phyloP scores from a whole-genome alignment of 2,888 invertebrate species.

The Pseudanteris insignis region DNA sequence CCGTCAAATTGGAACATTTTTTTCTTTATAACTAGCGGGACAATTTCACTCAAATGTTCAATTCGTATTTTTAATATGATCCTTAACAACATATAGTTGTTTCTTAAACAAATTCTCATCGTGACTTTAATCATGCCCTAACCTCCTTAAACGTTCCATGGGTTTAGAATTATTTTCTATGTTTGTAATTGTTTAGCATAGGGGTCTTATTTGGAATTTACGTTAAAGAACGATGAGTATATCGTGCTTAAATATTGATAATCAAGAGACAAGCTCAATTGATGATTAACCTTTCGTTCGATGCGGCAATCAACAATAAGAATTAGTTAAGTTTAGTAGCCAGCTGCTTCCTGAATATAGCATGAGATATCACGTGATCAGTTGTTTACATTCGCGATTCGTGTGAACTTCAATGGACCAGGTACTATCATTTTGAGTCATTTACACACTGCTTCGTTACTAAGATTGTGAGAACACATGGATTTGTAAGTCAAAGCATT shows the following conservation, averaged over 20 bases:
- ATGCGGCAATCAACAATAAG: constrained; percentile 54
- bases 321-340: constrained; percentile 53
- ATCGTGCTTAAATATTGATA: constrained; percentile 51
- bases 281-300: constrained; percentile 57
- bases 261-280: constrained; percentile 57
- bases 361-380: constrained; percentile 40
- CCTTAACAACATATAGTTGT: too few relatives aligned
- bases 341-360: constrained; percentile 56
- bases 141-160: too few relatives aligned
- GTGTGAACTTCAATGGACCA: constrained; percentile 23
- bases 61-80: too few relatives aligned
- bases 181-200: too few relatives aligned
- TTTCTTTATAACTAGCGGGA: too few relatives aligned
- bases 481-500: too few relatives aligned
- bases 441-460: constrained; percentile 2
- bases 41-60: too few relatives aligned
- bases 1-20: too few relatives aligned
- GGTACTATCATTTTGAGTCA: constrained; percentile 22
- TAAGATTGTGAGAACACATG: constrained; percentile 12
- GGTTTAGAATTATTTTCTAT: too few relatives aligned
- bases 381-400: constrained; percentile 21
- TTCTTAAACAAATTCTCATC: too few relatives aligned
- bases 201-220: constrained; percentile 29
- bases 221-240: constrained; percentile 38
- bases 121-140: too few relatives aligned